Evolutionary conservation across 2,797 vertebrate genomes (phyloP), one percentile per base, ranked within the genome.

Genomic region (Diceros bicornis): DNA sequence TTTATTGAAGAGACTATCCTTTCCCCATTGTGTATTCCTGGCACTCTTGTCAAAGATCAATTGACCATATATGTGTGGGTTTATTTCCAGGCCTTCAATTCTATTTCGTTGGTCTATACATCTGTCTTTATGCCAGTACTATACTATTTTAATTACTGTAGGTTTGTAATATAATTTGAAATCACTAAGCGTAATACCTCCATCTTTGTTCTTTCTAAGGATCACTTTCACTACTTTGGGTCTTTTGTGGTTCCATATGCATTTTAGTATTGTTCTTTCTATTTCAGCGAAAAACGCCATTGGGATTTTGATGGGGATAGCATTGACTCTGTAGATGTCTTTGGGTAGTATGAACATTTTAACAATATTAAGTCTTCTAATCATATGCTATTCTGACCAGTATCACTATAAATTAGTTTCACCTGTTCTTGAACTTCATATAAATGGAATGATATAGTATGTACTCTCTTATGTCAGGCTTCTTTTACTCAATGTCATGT

Each of bases 1-100:
- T 74, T 92, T 74, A 86, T 66, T 57, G 83, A 92, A 74, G 29
- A 91, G 44, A 34, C 27, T 34, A 21, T 81, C 74, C 81, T 91
- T 72, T 64, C 57, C 29, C 32, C 47, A 29, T 66, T 91, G 64
- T 72, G 9, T 66, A 64, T 88, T 82, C 75, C 64, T 81, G 47
- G 59, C 61, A 82, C 7, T 37, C 59, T 92, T 82, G 50, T 82
- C 68, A 82, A 87, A 74, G 47, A 82, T 66, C 57, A 72, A 16
- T 59, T 47, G 47, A 62, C 2, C n/a, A 41, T 59, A 20, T 57
- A 41, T 59, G 50, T 68, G 14, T 68, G 32, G 37, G 50, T 82
- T 79, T 87, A 47, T 74, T 37, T 88, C 41, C 41, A 68, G 50
- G 44, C 10, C 82, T 61, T 62, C 8, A 50, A 23, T 72, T 83